A percentile compares a stretch with the other conserved stretches of the same genome.
Evolutionary conservation across 1,140 invertebrate species (phyloP).

Genomic region (Laupala kohalensis): DNA sequence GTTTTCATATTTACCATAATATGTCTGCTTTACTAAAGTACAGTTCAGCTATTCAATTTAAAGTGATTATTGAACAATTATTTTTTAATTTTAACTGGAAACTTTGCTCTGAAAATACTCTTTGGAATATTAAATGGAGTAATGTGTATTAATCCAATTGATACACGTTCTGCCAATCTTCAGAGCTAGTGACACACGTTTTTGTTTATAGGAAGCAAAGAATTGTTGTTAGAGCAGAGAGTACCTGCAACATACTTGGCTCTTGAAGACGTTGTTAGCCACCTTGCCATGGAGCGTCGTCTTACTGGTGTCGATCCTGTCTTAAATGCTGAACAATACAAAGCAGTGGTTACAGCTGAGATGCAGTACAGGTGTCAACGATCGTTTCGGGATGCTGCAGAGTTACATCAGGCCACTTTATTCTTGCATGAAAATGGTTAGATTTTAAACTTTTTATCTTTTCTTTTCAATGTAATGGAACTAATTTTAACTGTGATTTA

Average conservation of each 20-base stretch:
- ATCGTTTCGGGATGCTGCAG: slow-evolving; percentile 73
- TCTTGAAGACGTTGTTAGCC: slow-evolving; percentile 78
- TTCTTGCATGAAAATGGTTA: slow-evolving; percentile 95
- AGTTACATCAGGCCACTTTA: slow-evolving; percentile 87
- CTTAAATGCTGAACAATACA: slow-evolving; percentile 73
- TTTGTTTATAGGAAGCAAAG: slow-evolving; percentile 60
- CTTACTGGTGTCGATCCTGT: slow-evolving; percentile 68
- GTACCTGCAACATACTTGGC: slow-evolving; percentile 92
- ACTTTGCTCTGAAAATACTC: too few relatives aligned
- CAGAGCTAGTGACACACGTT: not conserved
- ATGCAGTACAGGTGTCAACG: slow-evolving; percentile 48
- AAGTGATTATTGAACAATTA: not conserved
- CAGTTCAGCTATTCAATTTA: not conserved
- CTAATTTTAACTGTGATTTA: too few relatives aligned
- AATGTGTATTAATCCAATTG: too few relatives aligned
- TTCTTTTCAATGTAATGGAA: too few relatives aligned
- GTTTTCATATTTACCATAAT: not conserved
- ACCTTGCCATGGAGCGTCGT: slow-evolving; percentile 59
- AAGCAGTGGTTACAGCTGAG: slow-evolving; percentile 51
- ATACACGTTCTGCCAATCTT: too few relatives aligned
- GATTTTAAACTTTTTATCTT: slow-evolving; percentile 1
- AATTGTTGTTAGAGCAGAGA: slow-evolving; percentile 81
- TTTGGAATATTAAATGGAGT: too few relatives aligned
- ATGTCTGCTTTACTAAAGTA: too few relatives aligned
- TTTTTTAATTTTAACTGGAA: too few relatives aligned